Percentiles rank a stretch among this genome's conserved stretches.
Conservation (phyloP, 2,888 invertebrate species). For the Zygogramma bicolorata region DNA sequence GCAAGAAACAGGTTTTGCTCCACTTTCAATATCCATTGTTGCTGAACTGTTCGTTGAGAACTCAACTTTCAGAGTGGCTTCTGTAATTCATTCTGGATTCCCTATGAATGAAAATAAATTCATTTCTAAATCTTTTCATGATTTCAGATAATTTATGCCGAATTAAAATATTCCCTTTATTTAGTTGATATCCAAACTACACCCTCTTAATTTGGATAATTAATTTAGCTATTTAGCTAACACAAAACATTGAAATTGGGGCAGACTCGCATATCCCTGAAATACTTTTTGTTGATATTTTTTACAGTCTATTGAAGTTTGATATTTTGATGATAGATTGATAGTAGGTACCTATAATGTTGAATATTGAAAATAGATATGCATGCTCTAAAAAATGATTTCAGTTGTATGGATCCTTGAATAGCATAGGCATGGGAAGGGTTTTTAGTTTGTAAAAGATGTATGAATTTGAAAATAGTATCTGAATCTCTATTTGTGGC, state of each 20-base stretch:
- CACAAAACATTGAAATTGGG: neutral
- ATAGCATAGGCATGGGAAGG: neutral
- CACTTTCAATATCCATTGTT: neutral
- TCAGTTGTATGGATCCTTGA: neutral
- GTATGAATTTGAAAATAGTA: neutral
- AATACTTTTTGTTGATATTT: conserved; percentile 5
- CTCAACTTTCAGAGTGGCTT: neutral
- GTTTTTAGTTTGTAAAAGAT: neutral
- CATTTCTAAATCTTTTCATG: too few relatives aligned
- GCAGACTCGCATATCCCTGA: neutral
- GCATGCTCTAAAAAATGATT: neutral
- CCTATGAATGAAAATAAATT: too few relatives aligned
- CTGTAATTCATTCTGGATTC: neutral
- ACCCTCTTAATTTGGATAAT: too few relatives aligned
- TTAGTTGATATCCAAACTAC: too few relatives aligned
- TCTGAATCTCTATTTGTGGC: too few relatives aligned
- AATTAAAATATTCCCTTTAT: too few relatives aligned
- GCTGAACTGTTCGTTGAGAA: too few relatives aligned
- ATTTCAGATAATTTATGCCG: too few relatives aligned
- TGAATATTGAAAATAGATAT: neutral
- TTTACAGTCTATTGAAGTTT: conserved; percentile 11
- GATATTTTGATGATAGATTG: neutral
- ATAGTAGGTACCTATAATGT: neutral
- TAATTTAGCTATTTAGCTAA: neutral
- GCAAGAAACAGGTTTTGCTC: neutral